Evolutionary conservation across 2,797 vertebrate genomes (phyloP).

Genomic region (Columba guinea): DNA sequence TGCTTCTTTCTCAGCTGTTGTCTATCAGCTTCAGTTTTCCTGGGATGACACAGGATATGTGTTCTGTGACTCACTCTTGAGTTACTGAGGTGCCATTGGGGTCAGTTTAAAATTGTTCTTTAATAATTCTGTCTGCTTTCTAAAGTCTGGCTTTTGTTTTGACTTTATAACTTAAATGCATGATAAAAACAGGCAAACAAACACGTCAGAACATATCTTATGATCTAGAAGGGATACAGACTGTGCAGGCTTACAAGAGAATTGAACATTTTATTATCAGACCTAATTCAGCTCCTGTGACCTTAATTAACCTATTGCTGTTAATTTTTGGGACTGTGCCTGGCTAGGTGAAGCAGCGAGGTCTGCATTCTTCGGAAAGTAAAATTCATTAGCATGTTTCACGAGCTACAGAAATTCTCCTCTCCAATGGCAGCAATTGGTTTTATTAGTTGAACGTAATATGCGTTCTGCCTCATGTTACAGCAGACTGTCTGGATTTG

Average conservation of each 20-base stretch:
- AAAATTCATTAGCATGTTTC: background rate
- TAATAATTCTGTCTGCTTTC: background rate
- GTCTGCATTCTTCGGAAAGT: background rate
- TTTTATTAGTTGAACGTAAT: background rate
- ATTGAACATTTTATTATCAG: background rate
- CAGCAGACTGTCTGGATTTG: background rate
- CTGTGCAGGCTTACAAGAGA: background rate
- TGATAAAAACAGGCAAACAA: background rate
- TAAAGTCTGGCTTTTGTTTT: background rate
- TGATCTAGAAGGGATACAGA: background rate
- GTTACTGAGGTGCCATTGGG: background rate
- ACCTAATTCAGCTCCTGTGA: background rate
- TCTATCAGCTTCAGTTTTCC: background rate
- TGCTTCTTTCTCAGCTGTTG: background rate
- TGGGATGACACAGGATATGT: rapidly evolving
- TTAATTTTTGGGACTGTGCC: background rate
- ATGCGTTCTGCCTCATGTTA: background rate
- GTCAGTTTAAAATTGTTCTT: background rate
- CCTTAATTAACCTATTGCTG: background rate
- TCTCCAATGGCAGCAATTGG: background rate
- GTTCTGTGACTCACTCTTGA: background rate
- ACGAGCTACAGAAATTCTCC: background rate
- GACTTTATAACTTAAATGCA: background rate
- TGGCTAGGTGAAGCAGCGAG: background rate
- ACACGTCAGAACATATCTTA: background rate